Evolutionary conservation across 2,797 vertebrate genomes (phyloP), one percentile per base, ranked within the genome.

Genomic region (Chrosomus eos): DNA sequence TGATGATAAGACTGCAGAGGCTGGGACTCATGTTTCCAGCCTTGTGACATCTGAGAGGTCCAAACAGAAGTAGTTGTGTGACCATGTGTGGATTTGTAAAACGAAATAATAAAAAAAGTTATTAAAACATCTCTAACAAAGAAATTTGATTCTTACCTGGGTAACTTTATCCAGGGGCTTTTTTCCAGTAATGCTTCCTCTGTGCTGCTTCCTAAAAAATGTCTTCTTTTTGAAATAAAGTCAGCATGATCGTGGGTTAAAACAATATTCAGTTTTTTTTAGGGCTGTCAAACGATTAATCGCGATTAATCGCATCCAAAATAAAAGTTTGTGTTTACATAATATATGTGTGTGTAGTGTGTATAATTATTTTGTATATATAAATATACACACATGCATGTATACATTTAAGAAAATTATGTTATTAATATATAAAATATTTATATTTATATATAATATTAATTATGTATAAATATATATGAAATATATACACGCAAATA

Each of bases 1-100:
- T 13, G 74, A 67, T 26, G 66, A 79, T 71, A 79, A 79, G 83
- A 84, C 11, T 1, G 19, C 36, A 51, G 83, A 72, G 71, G 38
- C 36, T 33, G 26, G 28, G 51, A 16, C 40, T 83, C 43, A 75
- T 70, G 64, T 84, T 67, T 71, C 43, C 16, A 23, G 51, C 13
- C 51, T 58, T 40, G 43, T 84, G 28, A 55, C 53, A 83, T 51
- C 28, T 16, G 72, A 73, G 79, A 40, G 19, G 40, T 13, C 21
- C 38, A 45, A 18, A 26, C 28, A 45, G 68, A 74, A 74, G 70
- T 21, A 9, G 71, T 70, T 48, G 8, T 48, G 8, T 2, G 3
- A 81, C 31, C 0, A 16, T 0, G 11, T 0, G 11, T 53, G 9
- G 81, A 67, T 28, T 5, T 7, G 21, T 18, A 9, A 45, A 74